Conservation (phyloP, 2,888 invertebrate genomes). For the Torymus auratus region DNA sequence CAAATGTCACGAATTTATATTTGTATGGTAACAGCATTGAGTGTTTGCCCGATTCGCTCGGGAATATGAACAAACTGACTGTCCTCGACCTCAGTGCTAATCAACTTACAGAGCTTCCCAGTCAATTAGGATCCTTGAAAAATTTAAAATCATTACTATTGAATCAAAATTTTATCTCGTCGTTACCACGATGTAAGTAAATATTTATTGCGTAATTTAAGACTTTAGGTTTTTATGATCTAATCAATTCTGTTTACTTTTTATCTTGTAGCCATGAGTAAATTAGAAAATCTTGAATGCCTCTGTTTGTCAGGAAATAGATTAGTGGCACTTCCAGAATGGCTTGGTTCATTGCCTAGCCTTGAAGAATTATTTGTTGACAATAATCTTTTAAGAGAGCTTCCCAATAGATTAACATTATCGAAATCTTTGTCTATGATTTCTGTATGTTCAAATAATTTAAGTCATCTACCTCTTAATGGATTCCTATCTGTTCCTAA, state of each 20-base stretch:
- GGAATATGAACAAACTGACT: slow-evolving; percentile 65
- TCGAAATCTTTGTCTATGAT: slow-evolving; percentile 65
- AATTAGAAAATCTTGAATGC: slow-evolving; percentile 65
- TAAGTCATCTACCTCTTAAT: slow-evolving; percentile 70
- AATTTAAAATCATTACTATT: slow-evolving; percentile 65
- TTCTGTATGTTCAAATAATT: slow-evolving; percentile 71
- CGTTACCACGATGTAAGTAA: slow-evolving; percentile 68
- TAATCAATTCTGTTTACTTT: neutral
- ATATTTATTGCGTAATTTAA: slow-evolving; percentile 13
- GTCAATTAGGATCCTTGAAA: slow-evolving; percentile 64
- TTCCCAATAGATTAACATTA: slow-evolving; percentile 71
- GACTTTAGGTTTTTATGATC: neutral
- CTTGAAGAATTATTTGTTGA: slow-evolving; percentile 69
- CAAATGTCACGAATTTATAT: slow-evolving; percentile 71
- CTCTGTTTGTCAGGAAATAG: slow-evolving; percentile 68
- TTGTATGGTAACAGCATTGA: slow-evolving; percentile 70
- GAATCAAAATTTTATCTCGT: slow-evolving; percentile 67
- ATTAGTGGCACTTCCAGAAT: slow-evolving; percentile 69
- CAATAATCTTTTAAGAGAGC: slow-evolving; percentile 68
- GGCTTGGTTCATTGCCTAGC: slow-evolving; percentile 69
- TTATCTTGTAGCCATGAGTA: slow-evolving; percentile 64
- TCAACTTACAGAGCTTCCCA: slow-evolving; percentile 64
- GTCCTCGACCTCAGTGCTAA: slow-evolving; percentile 71
- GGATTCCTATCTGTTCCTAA: slow-evolving; percentile 69
- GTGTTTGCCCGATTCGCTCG: slow-evolving; percentile 66